Evolutionary conservation across 1,140 invertebrate species (phyloP).

Genomic region (Temnothorax nylanderi): DNA sequence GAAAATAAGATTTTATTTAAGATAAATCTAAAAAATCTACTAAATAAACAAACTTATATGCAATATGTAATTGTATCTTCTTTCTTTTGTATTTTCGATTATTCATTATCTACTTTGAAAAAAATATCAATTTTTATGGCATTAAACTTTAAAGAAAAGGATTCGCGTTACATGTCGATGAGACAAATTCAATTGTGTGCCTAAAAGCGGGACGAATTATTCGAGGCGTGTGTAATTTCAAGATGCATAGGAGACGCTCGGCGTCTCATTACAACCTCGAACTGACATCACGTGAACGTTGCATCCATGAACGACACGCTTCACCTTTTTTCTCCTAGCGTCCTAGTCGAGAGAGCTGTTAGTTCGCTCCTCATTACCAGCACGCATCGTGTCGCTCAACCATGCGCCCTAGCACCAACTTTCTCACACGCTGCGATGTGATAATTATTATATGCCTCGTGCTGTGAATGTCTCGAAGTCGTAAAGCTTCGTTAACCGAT

Average conservation of each 20-base stretch:
- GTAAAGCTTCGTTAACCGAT: constrained; percentile 46
- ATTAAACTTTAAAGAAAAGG: not conserved
- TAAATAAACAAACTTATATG: not conserved
- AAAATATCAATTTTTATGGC: not conserved
- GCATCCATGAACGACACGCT: constrained; percentile 28
- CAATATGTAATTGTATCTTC: not conserved
- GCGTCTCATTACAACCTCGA: constrained; percentile 22
- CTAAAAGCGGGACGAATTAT: constrained; percentile 15
- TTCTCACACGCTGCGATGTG: constrained; percentile 60
- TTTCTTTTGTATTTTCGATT: not conserved
- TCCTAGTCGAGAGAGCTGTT: constrained; percentile 32
- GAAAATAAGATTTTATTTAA: not conserved
- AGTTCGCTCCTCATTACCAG: constrained; percentile 62
- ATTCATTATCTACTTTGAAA: not conserved
- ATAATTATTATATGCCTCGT: constrained; percentile 61
- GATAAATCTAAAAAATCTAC: not conserved
- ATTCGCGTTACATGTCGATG: not conserved
- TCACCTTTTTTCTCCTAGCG: constrained; percentile 8
- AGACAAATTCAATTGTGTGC: constrained; percentile 24
- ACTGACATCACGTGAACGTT: constrained; percentile 37
- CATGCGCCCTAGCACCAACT: constrained; percentile 36
- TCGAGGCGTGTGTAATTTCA: constrained; percentile 24
- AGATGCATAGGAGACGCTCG: constrained; percentile 7
- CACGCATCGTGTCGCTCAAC: constrained; percentile 66
- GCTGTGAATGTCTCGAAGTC: constrained; percentile 31